phyloP scores from a whole-genome alignment of 2,113 vertebrate species.

The Oplegnathus fasciatus region DNA sequence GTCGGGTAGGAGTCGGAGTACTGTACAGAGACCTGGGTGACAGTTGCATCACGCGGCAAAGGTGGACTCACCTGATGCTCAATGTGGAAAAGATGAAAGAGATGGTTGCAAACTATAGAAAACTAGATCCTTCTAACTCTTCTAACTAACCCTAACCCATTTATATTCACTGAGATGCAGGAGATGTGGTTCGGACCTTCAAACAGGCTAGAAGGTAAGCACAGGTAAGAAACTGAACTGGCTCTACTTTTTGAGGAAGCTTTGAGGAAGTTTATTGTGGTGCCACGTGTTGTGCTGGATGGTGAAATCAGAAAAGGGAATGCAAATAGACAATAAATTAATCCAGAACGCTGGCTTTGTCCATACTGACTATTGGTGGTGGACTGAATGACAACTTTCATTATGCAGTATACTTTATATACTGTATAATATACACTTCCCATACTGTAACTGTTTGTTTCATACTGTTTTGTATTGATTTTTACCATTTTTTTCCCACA shows the following conservation, averaged over 20 bases:
- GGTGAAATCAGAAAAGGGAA: background rate
- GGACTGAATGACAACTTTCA: background rate
- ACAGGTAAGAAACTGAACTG: background rate
- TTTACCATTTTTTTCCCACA: background rate
- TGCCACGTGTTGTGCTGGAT: background rate
- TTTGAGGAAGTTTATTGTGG: background rate
- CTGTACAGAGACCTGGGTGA: constrained; percentile 4
- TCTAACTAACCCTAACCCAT: no score
- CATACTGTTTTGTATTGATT: background rate
- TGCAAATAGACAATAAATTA: background rate
- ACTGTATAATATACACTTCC: background rate
- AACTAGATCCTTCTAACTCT: background rate
- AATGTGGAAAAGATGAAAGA: constrained; percentile 28
- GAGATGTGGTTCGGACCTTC: background rate
- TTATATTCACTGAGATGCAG: background rate
- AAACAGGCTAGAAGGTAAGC: background rate
- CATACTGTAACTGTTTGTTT: background rate
- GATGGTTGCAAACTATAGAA: constrained; percentile 17
- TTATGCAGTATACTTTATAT: background rate
- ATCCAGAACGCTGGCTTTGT: background rate
- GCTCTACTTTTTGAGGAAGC: background rate
- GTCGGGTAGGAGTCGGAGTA: background rate
- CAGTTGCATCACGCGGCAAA: constrained; percentile 19
- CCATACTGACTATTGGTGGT: background rate
- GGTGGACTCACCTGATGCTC: constrained; percentile 15